Base-by-base conservation (phyloP, 1,140 invertebrate species). In the Doryteuthis pealeii region DNA sequence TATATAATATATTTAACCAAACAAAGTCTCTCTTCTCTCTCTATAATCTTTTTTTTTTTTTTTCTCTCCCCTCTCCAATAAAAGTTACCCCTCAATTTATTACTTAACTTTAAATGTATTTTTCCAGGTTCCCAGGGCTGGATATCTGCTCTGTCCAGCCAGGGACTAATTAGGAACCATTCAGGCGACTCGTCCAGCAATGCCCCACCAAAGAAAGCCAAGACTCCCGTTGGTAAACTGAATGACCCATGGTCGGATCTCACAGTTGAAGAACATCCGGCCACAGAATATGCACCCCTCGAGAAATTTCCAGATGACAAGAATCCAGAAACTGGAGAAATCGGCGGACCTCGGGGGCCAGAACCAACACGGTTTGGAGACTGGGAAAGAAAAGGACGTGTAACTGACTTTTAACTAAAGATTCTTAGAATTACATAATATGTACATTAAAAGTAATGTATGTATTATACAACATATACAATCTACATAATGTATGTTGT, bases 351-450 rank as follows among this genome's bases (percentile, higher is more conserved):
- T 14, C 90, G 91, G 83, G 98, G 98, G 30, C 98, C 97, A 2
- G 98, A 99, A 90, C 98, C 98, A 40, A 99, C 98, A 40, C 91
- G 98, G 79, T 99, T 98, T 89, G 98, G 97, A 5, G 98, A 99
- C 90, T 99, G 98, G 98, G 98, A 99, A 87, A 91, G 97, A 78
- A 99, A 99, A 89, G 98, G 98, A 74, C 90, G 97, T 84, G 96
- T 98, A 18, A 91, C 94, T 14, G 98, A 99, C 89, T 99, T 99
- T 90, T 98, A 74, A 79, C 10, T 40, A 43, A 2, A 18, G 10
- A 69, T 40, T 30, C 58, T 73, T 45, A 62, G 28, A n/a, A n/a
- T n/a, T n/a, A n/a, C n/a, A n/a, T n/a, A n/a, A n/a, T 35, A 43
- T 72, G 70, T n/a, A n/a, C n/a, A n/a, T n/a, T n/a, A n/a, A n/a